Conservation (phyloP, 2,113 vertebrate genomes). For the Pheucticus melanocephalus region DNA sequence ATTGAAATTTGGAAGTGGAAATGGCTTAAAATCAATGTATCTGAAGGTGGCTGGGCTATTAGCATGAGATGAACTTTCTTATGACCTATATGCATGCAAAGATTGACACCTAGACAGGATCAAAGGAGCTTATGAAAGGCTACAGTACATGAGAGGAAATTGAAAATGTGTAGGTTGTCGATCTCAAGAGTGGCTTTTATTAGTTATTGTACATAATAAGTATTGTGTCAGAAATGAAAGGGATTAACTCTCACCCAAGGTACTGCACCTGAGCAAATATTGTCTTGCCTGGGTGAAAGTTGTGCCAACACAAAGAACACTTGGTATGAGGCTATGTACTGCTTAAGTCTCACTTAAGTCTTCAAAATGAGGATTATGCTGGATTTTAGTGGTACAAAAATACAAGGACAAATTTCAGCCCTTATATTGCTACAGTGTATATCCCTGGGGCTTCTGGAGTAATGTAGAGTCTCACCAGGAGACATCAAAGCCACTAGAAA, state of each 20-base stretch:
- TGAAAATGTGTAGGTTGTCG: constrained; percentile 56
- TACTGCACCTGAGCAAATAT: constrained; percentile 72
- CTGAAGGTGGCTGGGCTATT: background rate
- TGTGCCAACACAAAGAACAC: constrained; percentile 60
- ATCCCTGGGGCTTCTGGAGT: background rate
- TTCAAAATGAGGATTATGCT: background rate
- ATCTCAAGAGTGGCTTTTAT: constrained; percentile 61
- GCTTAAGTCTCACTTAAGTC: constrained; percentile 54
- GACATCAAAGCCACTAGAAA: background rate
- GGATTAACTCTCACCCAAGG: constrained; percentile 65
- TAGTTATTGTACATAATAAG: constrained; percentile 60
- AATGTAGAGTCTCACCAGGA: background rate
- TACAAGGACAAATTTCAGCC: background rate
- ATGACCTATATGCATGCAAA: constrained; percentile 19
- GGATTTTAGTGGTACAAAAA: background rate
- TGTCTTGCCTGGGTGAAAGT: constrained; percentile 63
- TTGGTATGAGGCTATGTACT: constrained; percentile 22
- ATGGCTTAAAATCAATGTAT: background rate
- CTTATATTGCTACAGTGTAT: background rate
- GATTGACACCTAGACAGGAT: constrained; percentile 40
- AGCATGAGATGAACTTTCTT: constrained; percentile 35
- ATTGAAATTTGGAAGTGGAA: background rate
- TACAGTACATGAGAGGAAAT: constrained; percentile 49
- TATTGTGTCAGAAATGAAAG: constrained; percentile 70
- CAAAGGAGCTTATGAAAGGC: constrained; percentile 55